phyloP scores from a whole-genome alignment of 2,113 vertebrate genomes.

The Mormoops blainvillei region DNA sequence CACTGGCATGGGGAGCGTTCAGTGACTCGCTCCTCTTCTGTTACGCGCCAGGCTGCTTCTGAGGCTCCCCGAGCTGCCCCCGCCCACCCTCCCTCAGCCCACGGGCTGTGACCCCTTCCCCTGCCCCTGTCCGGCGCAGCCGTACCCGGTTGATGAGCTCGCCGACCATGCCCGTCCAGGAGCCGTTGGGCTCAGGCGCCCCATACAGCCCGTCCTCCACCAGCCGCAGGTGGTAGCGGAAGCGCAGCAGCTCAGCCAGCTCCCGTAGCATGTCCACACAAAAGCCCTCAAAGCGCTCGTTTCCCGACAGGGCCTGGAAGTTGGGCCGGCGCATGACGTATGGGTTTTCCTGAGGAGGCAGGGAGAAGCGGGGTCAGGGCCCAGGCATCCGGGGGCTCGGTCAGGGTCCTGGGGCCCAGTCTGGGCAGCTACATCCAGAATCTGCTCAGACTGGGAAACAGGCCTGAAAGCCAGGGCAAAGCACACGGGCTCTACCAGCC shows the following conservation, averaged over 20 bases:
- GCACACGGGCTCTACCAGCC: not conserved
- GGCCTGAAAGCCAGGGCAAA: not conserved
- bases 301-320: constrained; percentile 84
- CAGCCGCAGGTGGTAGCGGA: constrained; percentile 90
- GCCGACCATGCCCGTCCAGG: constrained; percentile 95
- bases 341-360: constrained; percentile 86
- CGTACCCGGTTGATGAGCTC: constrained; percentile 93
- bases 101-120: not conserved
- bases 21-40: not conserved
- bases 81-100: too few relatives aligned
- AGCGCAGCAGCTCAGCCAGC: constrained; percentile 87
- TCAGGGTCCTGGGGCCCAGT: not conserved
- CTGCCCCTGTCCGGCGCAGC: not conserved
- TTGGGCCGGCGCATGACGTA: constrained; percentile 91
- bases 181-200: constrained; percentile 90
- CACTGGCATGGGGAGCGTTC: not conserved
- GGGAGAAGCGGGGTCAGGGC: constrained; percentile 4
- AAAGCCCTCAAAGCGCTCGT: constrained; percentile 91
- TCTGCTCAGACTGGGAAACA: not conserved
- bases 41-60: not conserved
- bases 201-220: constrained; percentile 92
- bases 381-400: not conserved
- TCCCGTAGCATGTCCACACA: constrained; percentile 95
- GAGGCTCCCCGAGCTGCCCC: not conserved
- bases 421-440: not conserved